Evolutionary conservation across 2,113 vertebrate genomes (phyloP).

Genomic region (Ciconia boyciana): DNA sequence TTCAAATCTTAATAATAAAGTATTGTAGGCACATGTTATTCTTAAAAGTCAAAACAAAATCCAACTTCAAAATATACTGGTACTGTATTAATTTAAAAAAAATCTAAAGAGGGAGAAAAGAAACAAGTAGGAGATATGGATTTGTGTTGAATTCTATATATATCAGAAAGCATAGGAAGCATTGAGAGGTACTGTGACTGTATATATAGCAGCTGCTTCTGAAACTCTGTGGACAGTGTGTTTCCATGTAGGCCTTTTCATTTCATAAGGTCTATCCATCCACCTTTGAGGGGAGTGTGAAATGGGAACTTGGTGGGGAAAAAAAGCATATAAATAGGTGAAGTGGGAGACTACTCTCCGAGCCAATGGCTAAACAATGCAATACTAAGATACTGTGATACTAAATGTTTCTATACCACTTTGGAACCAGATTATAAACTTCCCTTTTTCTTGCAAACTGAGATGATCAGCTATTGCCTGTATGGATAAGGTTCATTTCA

Average conservation of each 20-base stretch:
- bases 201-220: background rate
- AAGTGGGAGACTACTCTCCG: background rate
- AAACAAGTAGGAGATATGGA: background rate
- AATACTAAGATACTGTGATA: background rate
- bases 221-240: background rate
- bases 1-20: background rate
- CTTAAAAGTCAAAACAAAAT: background rate
- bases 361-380: background rate
- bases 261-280: background rate
- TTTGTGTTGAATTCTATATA: background rate
- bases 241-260: background rate
- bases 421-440: background rate
- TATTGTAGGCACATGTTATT: background rate
- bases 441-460: background rate
- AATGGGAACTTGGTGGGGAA: background rate
- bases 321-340: background rate
- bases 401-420: background rate
- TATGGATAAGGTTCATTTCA: background rate
- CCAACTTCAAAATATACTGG: background rate
- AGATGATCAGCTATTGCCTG: background rate
- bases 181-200: background rate
- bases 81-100: background rate
- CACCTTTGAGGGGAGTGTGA: background rate
- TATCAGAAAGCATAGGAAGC: background rate
- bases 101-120: background rate